Evolutionary conservation across 2,888 invertebrate species (phyloP).

Genomic region (Phortica magna): DNA sequence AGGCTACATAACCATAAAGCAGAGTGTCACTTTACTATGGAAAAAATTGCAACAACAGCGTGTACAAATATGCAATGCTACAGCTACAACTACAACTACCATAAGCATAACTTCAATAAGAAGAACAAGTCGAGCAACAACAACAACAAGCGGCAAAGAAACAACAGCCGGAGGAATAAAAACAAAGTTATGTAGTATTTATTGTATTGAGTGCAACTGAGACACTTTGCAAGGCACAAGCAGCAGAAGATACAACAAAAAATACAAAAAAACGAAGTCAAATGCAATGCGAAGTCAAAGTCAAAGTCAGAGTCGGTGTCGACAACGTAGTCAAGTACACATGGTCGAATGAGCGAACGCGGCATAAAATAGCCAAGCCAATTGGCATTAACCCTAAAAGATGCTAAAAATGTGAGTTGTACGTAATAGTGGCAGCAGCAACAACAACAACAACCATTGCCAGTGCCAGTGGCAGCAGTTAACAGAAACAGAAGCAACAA

Average conservation of each 20-base stretch:
- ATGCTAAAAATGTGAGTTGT: conserved; percentile 57
- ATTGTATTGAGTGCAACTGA: conserved; percentile 24
- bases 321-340: neutral
- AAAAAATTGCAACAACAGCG: neutral
- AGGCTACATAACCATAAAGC: conserved; percentile 3
- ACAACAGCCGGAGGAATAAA: neutral
- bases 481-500: conserved; percentile 29
- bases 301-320: neutral
- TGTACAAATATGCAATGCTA: conserved; percentile 17
- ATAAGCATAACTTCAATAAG: neutral
- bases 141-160: neutral
- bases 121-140: neutral
- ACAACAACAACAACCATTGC: conserved; percentile 20
- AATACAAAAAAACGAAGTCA: neutral
- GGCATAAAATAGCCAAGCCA: conserved; percentile 45
- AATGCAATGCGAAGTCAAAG: neutral
- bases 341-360: neutral
- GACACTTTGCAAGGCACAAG: conserved; percentile 4
- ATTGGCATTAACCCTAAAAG: conserved; percentile 71
- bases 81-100: conserved; percentile 3
- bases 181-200: conserved; percentile 19
- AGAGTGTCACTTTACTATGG: conserved; percentile 10
- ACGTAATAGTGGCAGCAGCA: conserved; percentile 54
- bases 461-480: conserved; percentile 20
- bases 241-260: neutral